A percentile compares a stretch with the other conserved stretches of the same genome.
Evolutionary conservation across 2,113 vertebrate species (phyloP).

Genomic region (Equus przewalskii): DNA sequence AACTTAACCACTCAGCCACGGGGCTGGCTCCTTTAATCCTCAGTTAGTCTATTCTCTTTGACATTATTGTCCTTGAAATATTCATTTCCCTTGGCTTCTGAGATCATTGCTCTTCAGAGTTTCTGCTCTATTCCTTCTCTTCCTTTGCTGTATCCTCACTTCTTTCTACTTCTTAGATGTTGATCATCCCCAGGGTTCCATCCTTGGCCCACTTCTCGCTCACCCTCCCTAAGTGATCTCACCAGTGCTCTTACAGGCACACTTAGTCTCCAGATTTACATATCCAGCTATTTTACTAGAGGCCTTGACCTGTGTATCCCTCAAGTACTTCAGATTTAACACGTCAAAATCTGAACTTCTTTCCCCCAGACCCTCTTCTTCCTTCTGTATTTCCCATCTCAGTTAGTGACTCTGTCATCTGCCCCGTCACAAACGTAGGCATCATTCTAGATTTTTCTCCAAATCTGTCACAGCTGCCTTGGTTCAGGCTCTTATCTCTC

Average conservation of each 20-base stretch:
- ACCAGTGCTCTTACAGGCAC: too few relatives aligned
- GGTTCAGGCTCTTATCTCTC: background rate
- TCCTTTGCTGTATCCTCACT: background rate
- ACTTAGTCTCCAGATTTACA: background rate
- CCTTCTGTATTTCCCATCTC: background rate
- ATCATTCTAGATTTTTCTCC: background rate
- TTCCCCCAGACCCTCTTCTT: background rate
- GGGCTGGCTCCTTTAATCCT: too few relatives aligned
- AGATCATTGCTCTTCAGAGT: background rate
- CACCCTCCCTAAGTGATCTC: background rate
- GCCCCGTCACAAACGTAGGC: background rate
- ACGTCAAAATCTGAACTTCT: background rate
- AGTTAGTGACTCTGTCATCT: background rate
- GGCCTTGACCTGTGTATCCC: too few relatives aligned
- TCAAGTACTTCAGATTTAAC: background rate
- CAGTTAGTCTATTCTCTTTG: background rate
- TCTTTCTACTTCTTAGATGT: background rate
- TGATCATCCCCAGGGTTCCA: background rate
- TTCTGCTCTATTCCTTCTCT: background rate
- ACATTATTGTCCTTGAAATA: background rate
- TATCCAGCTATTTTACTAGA: too few relatives aligned
- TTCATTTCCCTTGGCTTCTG: background rate
- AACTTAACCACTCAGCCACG: too few relatives aligned
- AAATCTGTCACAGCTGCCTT: background rate
- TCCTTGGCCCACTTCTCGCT: background rate